A percentile compares a stretch with the other conserved stretches of the same genome.
phyloP scores from a whole-genome alignment of 1,140 invertebrate species.

The Bilobella aurantiaca region DNA sequence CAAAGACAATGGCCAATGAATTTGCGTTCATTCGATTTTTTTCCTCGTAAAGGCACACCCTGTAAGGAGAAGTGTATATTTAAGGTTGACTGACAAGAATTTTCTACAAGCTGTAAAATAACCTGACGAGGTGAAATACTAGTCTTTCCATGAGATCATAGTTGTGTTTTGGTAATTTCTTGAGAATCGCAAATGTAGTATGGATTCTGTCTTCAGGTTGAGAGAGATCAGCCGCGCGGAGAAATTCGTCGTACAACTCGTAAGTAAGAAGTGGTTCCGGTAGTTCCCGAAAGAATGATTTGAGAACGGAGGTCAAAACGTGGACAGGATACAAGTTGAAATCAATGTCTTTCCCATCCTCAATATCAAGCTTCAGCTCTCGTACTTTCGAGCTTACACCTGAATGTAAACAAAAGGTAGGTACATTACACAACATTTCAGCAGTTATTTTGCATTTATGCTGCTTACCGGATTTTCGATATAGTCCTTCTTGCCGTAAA shows the following conservation, averaged over 20 bases:
- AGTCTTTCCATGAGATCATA: constrained; percentile 83
- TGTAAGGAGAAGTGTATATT: constrained; percentile 29
- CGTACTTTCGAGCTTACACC: constrained; percentile 56
- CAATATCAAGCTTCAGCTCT: constrained; percentile 60
- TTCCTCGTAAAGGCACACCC: constrained; percentile 72
- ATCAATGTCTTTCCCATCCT: constrained; percentile 56
- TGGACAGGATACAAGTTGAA: constrained; percentile 67
- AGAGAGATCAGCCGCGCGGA: constrained; percentile 69
- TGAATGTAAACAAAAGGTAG: constrained; percentile 14
- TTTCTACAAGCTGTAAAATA: background rate
- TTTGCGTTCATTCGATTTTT: constrained; percentile 86
- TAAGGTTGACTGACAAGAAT: background rate
- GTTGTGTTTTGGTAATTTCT: constrained; percentile 78
- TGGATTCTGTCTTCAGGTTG: constrained; percentile 70
- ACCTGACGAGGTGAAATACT: constrained; percentile 80
- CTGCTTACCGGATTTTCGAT: constrained; percentile 75
- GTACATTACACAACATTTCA: background rate
- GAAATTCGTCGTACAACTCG: constrained; percentile 87
- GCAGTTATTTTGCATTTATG: background rate
- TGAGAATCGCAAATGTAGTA: constrained; percentile 73
- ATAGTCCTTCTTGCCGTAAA: constrained; percentile 83
- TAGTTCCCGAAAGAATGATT: constrained; percentile 73
- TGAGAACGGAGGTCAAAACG: constrained; percentile 80
- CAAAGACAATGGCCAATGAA: constrained; percentile 86
- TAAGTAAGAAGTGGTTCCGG: constrained; percentile 85